These are phyloP conservation scores for Anoura caudifer DNA, from an alignment of 2,113 vertebrate genomes.

Conservation along the genomic window DNA sequence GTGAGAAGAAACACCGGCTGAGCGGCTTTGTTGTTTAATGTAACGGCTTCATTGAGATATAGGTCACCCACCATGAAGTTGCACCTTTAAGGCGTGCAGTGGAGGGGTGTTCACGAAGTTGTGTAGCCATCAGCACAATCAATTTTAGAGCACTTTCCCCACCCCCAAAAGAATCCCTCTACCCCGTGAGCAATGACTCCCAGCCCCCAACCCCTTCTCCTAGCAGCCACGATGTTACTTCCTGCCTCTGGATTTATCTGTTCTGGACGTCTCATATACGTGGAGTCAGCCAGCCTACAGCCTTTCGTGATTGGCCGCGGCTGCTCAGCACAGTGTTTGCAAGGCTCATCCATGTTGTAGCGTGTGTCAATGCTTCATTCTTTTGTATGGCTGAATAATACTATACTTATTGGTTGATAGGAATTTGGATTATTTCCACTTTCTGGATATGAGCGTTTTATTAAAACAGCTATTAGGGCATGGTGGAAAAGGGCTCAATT, in stretches of 20 bases:
- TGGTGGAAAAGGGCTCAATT: neutral
- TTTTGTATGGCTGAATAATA: neutral
- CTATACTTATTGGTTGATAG: neutral
- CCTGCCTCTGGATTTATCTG: neutral
- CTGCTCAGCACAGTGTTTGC: neutral
- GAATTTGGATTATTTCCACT: neutral
- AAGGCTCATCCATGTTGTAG: neutral
- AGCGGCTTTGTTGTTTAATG: neutral
- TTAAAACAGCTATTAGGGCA: neutral
- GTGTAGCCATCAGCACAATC: no score
- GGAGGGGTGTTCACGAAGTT: neutral
- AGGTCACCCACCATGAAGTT: neutral
- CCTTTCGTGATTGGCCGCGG: neutral
- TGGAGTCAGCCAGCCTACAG: neutral
- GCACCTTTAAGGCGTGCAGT: neutral
- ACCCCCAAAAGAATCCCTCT: neutral
- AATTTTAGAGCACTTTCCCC: neutral
- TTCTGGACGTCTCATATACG: neutral
- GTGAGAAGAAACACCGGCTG: neutral
- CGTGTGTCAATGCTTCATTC: accelerated
- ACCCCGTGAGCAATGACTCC: neutral
- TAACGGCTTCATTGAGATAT: neutral
- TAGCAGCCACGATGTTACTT: neutral
- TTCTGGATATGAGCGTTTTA: neutral
- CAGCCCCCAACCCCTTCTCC: neutral